Evolutionary conservation across 2,888 invertebrate species (phyloP), one percentile per base, ranked within the genome.

Genomic region (Cecidostiba fungosa): DNA sequence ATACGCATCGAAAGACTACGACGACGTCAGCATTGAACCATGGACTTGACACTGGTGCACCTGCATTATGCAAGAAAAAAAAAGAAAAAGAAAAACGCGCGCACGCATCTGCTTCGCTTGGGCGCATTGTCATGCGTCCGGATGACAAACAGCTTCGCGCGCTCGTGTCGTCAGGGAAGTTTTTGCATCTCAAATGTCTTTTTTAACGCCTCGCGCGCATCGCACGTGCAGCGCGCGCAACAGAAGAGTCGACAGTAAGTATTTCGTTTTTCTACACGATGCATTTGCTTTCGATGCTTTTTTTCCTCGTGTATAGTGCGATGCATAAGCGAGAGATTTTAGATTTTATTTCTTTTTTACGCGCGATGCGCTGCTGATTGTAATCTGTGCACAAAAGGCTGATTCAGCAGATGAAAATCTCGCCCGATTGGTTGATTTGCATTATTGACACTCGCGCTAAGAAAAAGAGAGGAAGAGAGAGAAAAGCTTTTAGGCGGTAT

Each of bases 11-110:
- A 77, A 59, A 77, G 77, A n/a, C 54, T 8, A n/a, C 54, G 54
- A 19, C 47, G 26, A 74, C 26, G 50, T 29, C 54, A 32, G 62
- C 47, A 32, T 19, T 14, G 32, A 72, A 76, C 84, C 80, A 19
- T 85, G 85, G 81, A 82, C 81, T 85, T 85, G 81, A 81, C 81
- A 85, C 77, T 77, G 78, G 73, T 43, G 79, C 84, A 80, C 74
- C 84, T 84, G 79, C 84, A 84, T 84, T 80, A 84, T 84, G 81
- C 81, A 73, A 85, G n/a, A n/a, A 43, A 1, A 12, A 43, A 36
- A 6, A 36, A 43, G 2, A 43, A 12, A 43, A 43, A n/a, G n/a
- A n/a, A 43, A 81, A 81, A 77, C 54, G 69, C 69, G 19, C 26
- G 29, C 69, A 50, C 79, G 79, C 81, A 85, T 77, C 80, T 81